Base-by-base conservation (phyloP, 2,888 invertebrate genomes). In the Xiphydria camelus region DNA sequence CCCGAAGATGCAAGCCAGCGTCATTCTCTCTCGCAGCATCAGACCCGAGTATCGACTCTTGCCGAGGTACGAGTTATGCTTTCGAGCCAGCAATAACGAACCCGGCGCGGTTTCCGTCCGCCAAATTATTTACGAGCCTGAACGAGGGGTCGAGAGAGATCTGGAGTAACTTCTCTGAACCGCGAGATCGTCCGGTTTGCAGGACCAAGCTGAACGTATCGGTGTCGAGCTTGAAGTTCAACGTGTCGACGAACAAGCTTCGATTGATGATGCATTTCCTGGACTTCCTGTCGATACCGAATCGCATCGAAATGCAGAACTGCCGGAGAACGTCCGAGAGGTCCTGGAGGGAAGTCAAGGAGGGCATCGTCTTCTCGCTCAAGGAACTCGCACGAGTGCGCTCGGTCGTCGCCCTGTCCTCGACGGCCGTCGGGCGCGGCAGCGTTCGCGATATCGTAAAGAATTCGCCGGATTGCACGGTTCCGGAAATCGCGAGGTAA, bases 171-270 rank as follows among this genome's bases (percentile, higher is more conserved):
- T n/a, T n/a, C n/a, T n/a, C n/a, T n/a, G n/a, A n/a, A n/a, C n/a
- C n/a, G n/a, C n/a, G n/a, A n/a, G n/a, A n/a, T n/a, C n/a, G n/a
- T n/a, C n/a, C n/a, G n/a, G n/a, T n/a, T 59, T 55, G 44, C 65
- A 89, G 89, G 70, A 85, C 87, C 64, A 91, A 91, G 76, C 78
- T 90, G 36, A 89, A 88, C 66, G 80, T 88, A 26, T 83, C 84
- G 0, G 76, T 90, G 17, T 84, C 87, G 15, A 84, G 84, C 50
- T 64, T 91, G 29, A 89, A 89, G 61, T 70, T 91, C 22, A 89
- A 89, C 73, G 75, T 90, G 22, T 89, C 89, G 0, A 89, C 91
- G 66, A 81, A 84, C 37, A 84, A 86, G 67, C 79, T 89, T 20
- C 79, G 82, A 17, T 74, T 82, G 20, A 76, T 90, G 2, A 76